These are phyloP conservation scores for Muschampia plurimacula DNA, from an alignment of 2,888 invertebrate species.

Conservation along the genomic window DNA sequence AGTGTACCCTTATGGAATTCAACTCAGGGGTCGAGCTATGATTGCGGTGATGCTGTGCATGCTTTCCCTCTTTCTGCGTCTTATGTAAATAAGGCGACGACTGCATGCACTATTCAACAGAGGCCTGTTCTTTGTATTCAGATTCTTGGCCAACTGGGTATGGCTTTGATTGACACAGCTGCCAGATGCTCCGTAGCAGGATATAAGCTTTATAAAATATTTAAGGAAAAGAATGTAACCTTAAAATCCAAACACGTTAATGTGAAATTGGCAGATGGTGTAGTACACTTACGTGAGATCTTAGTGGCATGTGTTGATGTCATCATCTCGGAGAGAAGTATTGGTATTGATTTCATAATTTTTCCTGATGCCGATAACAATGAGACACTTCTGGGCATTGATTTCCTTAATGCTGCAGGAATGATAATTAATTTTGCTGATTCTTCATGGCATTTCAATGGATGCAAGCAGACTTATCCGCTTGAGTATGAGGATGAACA, in stretches of 20 bases:
- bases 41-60: too few relatives aligned
- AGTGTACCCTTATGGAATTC: too few relatives aligned
- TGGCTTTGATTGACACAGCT: slow-evolving; percentile 6
- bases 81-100: too few relatives aligned
- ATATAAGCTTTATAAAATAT: neutral
- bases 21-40: too few relatives aligned
- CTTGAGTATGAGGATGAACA: neutral
- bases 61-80: too few relatives aligned
- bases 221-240: slow-evolving; percentile 8
- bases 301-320: neutral
- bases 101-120: neutral
- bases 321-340: neutral
- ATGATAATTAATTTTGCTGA: neutral
- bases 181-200: slow-evolving; percentile 4
- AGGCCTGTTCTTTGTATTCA: slow-evolving; percentile 3
- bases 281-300: neutral
- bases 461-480: neutral
- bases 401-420: neutral
- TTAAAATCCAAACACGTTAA: neutral
- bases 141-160: neutral
- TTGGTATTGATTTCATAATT: neutral
- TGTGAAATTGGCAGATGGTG: slow-evolving; percentile 4
- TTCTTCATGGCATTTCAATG: neutral
- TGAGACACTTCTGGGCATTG: neutral
- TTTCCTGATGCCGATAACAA: neutral